phyloP scores from a whole-genome alignment of 2,888 invertebrate species.

The Camptogramma bilineatum region DNA sequence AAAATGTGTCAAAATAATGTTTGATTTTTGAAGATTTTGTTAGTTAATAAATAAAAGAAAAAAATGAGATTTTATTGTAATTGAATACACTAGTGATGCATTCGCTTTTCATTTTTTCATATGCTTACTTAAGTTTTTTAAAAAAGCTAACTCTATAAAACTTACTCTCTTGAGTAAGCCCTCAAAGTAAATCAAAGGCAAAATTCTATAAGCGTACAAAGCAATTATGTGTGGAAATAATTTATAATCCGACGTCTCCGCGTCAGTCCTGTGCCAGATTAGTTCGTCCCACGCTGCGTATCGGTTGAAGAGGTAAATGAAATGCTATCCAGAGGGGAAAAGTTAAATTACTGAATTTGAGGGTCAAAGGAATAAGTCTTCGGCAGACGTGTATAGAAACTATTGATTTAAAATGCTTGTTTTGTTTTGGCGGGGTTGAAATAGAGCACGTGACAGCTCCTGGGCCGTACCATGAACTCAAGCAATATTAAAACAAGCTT shows the following conservation, averaged over 20 bases:
- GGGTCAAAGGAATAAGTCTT: conserved; percentile 85
- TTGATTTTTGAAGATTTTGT: no score
- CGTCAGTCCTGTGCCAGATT: conserved; percentile 71
- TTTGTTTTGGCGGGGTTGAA: conserved; percentile 48
- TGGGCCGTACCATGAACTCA: no score
- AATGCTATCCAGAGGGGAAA: conserved; percentile 86
- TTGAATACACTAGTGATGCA: no score
- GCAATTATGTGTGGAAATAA: conserved; percentile 26
- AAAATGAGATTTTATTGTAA: no score
- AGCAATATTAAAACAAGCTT: no score
- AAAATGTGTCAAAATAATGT: no score
- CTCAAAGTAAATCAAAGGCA: not conserved
- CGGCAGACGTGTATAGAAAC: conserved; percentile 71
- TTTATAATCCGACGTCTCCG: conserved; percentile 55
- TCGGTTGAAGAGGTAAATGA: conserved; percentile 86
- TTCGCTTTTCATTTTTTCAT: no score
- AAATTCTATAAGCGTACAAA: conserved; percentile 15
- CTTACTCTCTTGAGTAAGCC: no score
- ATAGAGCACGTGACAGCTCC: conserved; percentile 8
- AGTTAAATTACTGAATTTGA: conserved; percentile 86
- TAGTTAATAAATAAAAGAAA: no score
- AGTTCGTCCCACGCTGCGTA: conserved; percentile 85
- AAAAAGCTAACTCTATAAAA: no score
- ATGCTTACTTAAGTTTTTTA: no score
- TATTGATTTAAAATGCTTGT: conserved; percentile 75